phyloP scores from a whole-genome alignment of 2,797 vertebrate genomes.

The Cirrhinus mrigala region DNA sequence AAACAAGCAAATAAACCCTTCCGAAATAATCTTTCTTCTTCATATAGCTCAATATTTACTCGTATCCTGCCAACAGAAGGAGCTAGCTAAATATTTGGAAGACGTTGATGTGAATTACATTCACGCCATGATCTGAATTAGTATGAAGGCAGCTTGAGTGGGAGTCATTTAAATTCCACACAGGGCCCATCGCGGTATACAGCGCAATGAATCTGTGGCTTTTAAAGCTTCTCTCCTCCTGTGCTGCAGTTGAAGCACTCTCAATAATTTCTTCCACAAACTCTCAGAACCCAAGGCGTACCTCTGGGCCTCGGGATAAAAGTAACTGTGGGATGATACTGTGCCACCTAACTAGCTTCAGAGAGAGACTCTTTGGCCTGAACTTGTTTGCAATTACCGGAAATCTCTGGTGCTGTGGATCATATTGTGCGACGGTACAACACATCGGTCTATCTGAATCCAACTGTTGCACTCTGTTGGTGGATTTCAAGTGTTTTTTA shows the following conservation, averaged over 20 bases:
- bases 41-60: not conserved
- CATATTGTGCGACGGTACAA: too few relatives aligned
- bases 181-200: conserved; percentile 1
- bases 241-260: conserved; percentile 16
- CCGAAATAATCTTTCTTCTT: not conserved
- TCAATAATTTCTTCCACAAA: not conserved
- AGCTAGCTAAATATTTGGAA: conserved; percentile 27
- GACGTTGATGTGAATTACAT: conserved; percentile 3
- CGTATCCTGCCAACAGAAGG: conserved; percentile 14
- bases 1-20: conserved; percentile 5
- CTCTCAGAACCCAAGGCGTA: not conserved
- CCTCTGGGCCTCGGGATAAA: conserved; percentile 1
- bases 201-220: conserved; percentile 30
- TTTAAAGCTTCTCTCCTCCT: conserved; percentile 11
- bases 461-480: not conserved
- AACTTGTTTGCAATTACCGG: not conserved
- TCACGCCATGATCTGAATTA: not conserved
- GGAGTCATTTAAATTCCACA: conserved; percentile 45
- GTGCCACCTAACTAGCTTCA: not conserved
- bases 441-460: not conserved
- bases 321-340: not conserved
- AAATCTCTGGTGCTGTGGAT: not conserved
- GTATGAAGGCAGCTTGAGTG: conserved; percentile 4
- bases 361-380: not conserved
- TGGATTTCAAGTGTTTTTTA: not conserved